Evolutionary conservation across 2,797 vertebrate genomes (phyloP), one percentile per base, ranked within the genome.

Genomic region (Anniella stebbinsi): DNA sequence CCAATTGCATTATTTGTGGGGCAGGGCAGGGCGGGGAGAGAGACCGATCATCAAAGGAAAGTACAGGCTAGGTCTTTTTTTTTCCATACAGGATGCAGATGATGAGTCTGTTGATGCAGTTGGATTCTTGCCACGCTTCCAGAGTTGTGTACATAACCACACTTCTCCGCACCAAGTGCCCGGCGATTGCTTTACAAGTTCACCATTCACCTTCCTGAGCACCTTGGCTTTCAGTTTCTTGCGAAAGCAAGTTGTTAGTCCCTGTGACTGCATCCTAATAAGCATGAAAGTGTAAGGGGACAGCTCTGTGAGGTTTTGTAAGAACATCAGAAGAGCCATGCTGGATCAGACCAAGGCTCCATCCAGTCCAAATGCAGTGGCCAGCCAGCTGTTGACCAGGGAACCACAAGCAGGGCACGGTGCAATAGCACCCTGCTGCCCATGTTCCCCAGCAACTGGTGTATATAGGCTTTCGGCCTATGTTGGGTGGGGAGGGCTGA

Each of bases 11-110:
- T 87, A 73, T 4, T 38, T 87, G 89, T 94, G 73, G 36, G 17
- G 54, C 9, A 23, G 21, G 23, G 66, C 33, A n/a, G n/a, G n/a
- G n/a, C n/a, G n/a, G n/a, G 6, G 69, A 17, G 18, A 7, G 85
- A 93, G 88, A 89, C 84, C 73, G 80, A 93, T 93, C 89, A 93
- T 93, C 91, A 93, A 92, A 93, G 48, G 67, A 80, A 69, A 80
- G 2, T 7, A 7, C 2, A 10, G 33, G 93, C 89, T 92, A 88
- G 9, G 48, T 28, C 13, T 28, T 45, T 36, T 33, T 36, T 73
- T 76, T 28, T 72, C 23, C 15, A 51, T 8, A 48, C 36, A 86
- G 67, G 67, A 81, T 81, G 73, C 66, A 90, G 41, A 69, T 15
- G 63, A 86, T 41, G 41, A 38, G 33, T 80, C 63, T 63, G 81